Evolutionary conservation across 1,140 invertebrate genomes (phyloP).

Genomic region (Chironomus striatipennis): DNA sequence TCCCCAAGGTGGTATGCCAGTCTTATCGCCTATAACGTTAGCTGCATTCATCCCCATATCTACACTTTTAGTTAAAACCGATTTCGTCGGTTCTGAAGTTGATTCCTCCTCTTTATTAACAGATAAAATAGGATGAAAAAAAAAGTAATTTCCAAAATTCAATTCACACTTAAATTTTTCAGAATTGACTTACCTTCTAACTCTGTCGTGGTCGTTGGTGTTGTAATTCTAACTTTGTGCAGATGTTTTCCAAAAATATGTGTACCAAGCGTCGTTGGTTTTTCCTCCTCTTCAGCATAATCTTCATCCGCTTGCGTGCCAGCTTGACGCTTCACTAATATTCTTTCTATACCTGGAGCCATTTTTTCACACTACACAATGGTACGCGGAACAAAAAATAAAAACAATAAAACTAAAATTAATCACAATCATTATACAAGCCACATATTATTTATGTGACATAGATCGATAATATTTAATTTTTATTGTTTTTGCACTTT

Average conservation of each 20-base stretch:
- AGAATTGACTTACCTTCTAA: background rate
- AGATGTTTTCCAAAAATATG: conserved; percentile 11
- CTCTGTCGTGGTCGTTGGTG: background rate
- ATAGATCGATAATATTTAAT: background rate
- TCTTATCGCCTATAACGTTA: conserved; percentile 49
- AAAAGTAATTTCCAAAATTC: background rate
- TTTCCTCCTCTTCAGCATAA: background rate
- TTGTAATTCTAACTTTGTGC: conserved; percentile 16
- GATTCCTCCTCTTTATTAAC: conserved; percentile 26
- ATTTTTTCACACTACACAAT: background rate
- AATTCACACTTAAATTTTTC: background rate
- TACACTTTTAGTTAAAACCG: conserved; percentile 10
- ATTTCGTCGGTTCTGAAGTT: conserved; percentile 26
- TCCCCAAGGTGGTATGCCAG: conserved; percentile 61
- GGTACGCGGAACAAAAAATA: background rate
- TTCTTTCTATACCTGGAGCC: background rate
- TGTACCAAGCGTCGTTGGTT: background rate
- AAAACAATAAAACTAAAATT: background rate
- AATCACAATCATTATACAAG: background rate
- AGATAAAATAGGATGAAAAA: too few species aligned
- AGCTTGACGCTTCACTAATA: background rate
- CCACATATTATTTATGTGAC: background rate
- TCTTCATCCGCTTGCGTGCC: background rate
- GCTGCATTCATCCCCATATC: conserved; percentile 35
- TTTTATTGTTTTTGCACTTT: background rate